Evolutionary conservation across 2,797 vertebrate species (phyloP).

Genomic region (Lutra lutra): DNA sequence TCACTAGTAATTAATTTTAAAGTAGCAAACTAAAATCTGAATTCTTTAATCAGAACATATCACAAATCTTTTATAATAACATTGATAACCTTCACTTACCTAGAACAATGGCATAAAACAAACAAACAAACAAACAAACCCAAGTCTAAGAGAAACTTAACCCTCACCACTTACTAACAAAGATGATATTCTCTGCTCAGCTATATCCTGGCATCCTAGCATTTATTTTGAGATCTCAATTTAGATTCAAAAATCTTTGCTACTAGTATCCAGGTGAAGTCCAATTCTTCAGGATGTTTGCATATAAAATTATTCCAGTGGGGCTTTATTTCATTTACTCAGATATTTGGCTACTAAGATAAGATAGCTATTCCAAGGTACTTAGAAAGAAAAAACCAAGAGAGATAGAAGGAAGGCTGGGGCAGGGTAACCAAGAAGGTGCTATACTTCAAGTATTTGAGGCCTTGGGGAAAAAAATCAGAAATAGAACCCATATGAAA

Average conservation of each 20-base stretch:
- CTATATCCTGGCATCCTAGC: neutral
- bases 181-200: neutral
- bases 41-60: neutral
- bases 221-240: constrained; percentile 14
- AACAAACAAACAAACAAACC: neutral
- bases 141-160: neutral
- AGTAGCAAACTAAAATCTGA: neutral
- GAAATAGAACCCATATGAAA: neutral
- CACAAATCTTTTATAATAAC: neutral
- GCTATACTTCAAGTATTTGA: neutral
- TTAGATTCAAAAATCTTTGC: neutral
- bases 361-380: neutral
- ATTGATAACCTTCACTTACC: neutral
- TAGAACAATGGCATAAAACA: neutral
- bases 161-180: neutral
- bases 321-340: neutral
- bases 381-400: neutral
- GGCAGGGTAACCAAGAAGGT: neutral
- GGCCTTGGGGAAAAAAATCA: neutral
- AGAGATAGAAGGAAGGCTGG: neutral
- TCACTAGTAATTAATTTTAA: constrained; percentile 37
- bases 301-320: neutral
- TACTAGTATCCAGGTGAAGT: neutral
- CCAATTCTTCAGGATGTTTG: neutral
- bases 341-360: neutral